Percentiles rank a stretch among this genome's conserved stretches.
Conservation (phyloP, 2,797 vertebrate species). For the Uromys caudimaculatus region DNA sequence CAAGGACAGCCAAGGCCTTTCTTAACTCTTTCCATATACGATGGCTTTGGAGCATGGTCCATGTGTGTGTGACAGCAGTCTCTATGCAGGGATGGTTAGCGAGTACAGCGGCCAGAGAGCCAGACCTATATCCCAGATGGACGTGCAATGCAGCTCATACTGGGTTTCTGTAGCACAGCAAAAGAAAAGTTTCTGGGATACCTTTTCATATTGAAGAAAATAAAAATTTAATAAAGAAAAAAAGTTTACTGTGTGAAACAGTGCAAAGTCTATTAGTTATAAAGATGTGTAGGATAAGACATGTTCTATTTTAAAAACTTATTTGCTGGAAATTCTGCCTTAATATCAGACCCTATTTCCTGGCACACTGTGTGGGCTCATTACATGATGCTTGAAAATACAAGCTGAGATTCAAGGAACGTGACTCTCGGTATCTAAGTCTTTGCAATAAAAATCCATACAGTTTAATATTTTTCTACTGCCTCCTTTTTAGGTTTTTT, state of each 20-base stretch:
- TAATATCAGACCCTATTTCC: neutral
- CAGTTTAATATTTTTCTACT: neutral
- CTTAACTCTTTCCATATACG: neutral
- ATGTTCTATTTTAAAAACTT: neutral
- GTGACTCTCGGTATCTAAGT: neutral
- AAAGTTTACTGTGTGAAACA: neutral
- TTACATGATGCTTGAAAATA: neutral
- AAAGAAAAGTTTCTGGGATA: neutral
- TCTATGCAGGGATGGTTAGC: rapidly evolving
- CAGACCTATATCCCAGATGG: neutral
- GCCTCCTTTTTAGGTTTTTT: neutral
- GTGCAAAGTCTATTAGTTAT: neutral
- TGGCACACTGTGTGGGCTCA: neutral
- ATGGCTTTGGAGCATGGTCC: neutral
- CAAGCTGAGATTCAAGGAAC: neutral
- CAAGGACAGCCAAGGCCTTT: neutral
- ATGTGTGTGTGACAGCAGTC: neutral
- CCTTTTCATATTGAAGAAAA: neutral
- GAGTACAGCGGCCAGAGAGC: neutral
- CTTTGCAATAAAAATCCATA: neutral
- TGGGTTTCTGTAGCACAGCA: neutral
- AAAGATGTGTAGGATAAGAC: neutral
- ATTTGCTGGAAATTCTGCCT: slow-evolving; percentile 8
- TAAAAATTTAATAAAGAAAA: neutral
- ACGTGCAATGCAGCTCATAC: rapidly evolving